These are phyloP conservation scores for Corythucha ciliata DNA, from an alignment of 2,888 invertebrate species.

Conservation along the genomic window DNA sequence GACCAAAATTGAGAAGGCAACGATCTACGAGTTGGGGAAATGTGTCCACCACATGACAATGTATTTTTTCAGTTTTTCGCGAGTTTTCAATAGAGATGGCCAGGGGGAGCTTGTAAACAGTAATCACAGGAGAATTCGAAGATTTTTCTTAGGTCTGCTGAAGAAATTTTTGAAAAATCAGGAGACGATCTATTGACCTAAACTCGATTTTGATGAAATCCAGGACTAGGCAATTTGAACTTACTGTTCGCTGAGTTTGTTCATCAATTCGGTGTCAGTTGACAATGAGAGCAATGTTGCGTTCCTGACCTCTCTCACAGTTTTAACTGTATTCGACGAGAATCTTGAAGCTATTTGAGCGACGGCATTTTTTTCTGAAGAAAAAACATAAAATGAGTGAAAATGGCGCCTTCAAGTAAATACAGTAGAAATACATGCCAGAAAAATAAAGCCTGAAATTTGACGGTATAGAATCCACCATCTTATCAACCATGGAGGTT, in stretches of 20 bases:
- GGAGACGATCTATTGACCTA: too few species aligned
- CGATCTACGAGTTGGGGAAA: too few species aligned
- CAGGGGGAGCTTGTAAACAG: too few species aligned
- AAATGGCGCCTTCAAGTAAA: neutral
- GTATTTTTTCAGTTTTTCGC: too few species aligned
- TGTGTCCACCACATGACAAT: too few species aligned
- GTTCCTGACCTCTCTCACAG: slow-evolving; percentile 20
- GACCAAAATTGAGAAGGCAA: too few species aligned
- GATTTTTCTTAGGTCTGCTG: too few species aligned
- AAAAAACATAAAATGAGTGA: slow-evolving; percentile 12
- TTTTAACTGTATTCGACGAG: slow-evolving; percentile 20
- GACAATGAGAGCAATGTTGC: slow-evolving; percentile 24
- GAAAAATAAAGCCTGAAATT: slow-evolving; percentile 36
- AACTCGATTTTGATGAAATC: neutral
- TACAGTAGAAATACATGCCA: slow-evolving; percentile 20
- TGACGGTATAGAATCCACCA: slow-evolving; percentile 43
- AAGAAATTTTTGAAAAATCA: too few species aligned
- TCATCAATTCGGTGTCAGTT: slow-evolving; percentile 23
- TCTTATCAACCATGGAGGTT: slow-evolving; percentile 37
- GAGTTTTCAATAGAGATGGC: too few species aligned
- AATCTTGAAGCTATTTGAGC: slow-evolving; percentile 26
- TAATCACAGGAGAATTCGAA: too few species aligned
- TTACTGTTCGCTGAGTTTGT: slow-evolving; percentile 22
- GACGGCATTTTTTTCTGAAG: slow-evolving; percentile 20
- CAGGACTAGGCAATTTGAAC: slow-evolving; percentile 15